Evolutionary conservation across 2,113 vertebrate genomes (phyloP).

Genomic region (Taurulus bubalis): DNA sequence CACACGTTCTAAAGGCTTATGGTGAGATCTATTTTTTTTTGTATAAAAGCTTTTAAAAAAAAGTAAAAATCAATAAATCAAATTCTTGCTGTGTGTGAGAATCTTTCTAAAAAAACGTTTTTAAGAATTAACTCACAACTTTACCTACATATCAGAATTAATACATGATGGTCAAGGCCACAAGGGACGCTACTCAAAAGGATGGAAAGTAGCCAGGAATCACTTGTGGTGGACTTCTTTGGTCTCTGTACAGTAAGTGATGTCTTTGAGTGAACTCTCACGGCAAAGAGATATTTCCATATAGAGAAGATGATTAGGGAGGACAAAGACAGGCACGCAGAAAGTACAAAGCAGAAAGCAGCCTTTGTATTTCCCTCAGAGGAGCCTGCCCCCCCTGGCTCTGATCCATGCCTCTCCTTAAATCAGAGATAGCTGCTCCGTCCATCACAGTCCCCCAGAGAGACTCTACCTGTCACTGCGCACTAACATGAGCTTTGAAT

Average conservation of each 20-base stretch:
- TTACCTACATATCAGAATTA: constrained; percentile 51
- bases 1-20: neutral
- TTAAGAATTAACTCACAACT: constrained; percentile 29
- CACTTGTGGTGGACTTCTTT: constrained; percentile 49
- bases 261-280: constrained; percentile 64
- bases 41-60: constrained; percentile 6
- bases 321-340: constrained; percentile 68
- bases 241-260: constrained; percentile 59
- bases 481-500: constrained; percentile 69
- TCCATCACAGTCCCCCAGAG: constrained; percentile 76
- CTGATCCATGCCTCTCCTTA: constrained; percentile 69
- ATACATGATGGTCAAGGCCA: constrained; percentile 45
- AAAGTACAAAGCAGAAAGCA: constrained; percentile 77
- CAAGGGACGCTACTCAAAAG: constrained; percentile 23
- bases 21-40: constrained; percentile 8
- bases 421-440: constrained; percentile 74
- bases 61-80: constrained; percentile 45
- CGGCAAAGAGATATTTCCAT: constrained; percentile 71
- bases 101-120: constrained; percentile 2
- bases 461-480: constrained; percentile 76
- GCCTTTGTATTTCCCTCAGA: constrained; percentile 76
- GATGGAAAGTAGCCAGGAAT: constrained; percentile 41
- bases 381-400: constrained; percentile 48
- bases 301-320: constrained; percentile 69
- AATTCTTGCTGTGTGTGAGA: neutral